These are phyloP conservation scores for Andrena fulva DNA, from an alignment of 2,888 invertebrate species.

Conservation along the genomic window DNA sequence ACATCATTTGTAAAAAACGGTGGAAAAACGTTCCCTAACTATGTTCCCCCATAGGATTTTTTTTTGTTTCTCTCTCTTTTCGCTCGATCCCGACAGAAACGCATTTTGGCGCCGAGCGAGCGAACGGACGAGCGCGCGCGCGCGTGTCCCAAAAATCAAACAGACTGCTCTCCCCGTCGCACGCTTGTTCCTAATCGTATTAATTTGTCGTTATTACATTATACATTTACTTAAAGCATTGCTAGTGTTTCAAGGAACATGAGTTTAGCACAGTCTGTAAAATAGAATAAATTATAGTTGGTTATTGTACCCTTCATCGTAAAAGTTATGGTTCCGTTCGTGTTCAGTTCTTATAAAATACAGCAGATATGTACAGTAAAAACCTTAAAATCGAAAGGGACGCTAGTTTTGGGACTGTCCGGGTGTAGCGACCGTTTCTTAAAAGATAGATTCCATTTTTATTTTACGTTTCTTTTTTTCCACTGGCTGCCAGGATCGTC, in stretches of 20 bases:
- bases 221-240: slow-evolving; percentile 69
- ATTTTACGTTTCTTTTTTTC: slow-evolving; percentile 34
- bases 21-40: slow-evolving; percentile 74
- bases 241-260: slow-evolving; percentile 73
- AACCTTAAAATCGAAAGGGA: slow-evolving; percentile 71
- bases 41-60: slow-evolving; percentile 57
- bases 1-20: slow-evolving; percentile 74
- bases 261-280: slow-evolving; percentile 74
- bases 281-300: slow-evolving; percentile 71
- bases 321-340: slow-evolving; percentile 68
- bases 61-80: slow-evolving; percentile 23
- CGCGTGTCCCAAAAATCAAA: slow-evolving; percentile 51
- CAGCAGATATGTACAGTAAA: slow-evolving; percentile 79
- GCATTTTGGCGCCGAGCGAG: background rate
- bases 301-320: slow-evolving; percentile 68
- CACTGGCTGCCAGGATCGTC: slow-evolving; percentile 81
- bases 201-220: slow-evolving; percentile 61
- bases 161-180: slow-evolving; percentile 17
- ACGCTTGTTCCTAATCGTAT: slow-evolving; percentile 58
- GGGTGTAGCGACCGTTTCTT: slow-evolving; percentile 73
- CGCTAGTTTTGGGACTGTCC: slow-evolving; percentile 76
- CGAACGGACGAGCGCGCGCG: slow-evolving; percentile 16
- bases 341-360: slow-evolving; percentile 77
- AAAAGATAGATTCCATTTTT: slow-evolving; percentile 71
- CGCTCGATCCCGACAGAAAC: slow-evolving; percentile 41